A percentile compares a stretch with the other conserved stretches of the same genome.
Conservation (phyloP, 2,888 invertebrate species). For the Sphaerophoria rueppellii region DNA sequence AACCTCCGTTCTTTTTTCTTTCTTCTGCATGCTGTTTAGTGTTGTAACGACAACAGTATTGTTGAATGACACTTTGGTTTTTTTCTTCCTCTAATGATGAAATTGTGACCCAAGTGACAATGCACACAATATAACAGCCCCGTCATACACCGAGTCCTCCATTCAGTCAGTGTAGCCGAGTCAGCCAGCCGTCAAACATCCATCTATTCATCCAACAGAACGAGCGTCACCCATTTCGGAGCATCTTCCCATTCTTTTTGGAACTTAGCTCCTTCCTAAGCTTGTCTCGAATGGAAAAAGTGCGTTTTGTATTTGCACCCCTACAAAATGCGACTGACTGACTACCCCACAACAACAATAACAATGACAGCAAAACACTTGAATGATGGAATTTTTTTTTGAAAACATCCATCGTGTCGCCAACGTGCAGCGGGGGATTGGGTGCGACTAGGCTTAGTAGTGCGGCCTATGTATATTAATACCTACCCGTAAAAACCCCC, state of each 20-base stretch:
- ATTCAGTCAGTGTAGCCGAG: constrained; percentile 2
- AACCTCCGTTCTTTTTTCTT: not conserved
- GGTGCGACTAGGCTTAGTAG: not conserved
- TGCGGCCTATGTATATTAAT: constrained; percentile 42
- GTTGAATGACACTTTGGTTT: constrained; percentile 45
- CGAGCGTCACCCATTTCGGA: constrained; percentile 10
- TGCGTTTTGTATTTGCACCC: constrained; percentile 58
- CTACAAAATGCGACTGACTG: constrained; percentile 7
- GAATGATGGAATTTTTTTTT: constrained; percentile 58
- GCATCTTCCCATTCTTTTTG: constrained; percentile 33
- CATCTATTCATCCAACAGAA: constrained; percentile 8
- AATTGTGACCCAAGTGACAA: constrained; percentile 60
- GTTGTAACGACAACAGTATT: constrained; percentile 42
- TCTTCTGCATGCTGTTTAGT: not conserved
- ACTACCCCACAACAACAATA: not conserved
- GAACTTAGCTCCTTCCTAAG: constrained; percentile 18
- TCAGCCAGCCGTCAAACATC: constrained; percentile 18
- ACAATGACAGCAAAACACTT: constrained; percentile 9
- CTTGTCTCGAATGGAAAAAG: constrained; percentile 58
- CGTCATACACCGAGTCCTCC: constrained; percentile 39
- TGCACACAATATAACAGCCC: constrained; percentile 16
- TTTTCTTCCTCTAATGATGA: constrained; percentile 27
- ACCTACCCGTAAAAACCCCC: not conserved
- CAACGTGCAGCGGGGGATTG: not conserved
- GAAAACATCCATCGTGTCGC: constrained; percentile 41